Conservation (phyloP, 2,888 invertebrate species). For the Hypolimnas misippus region DNA sequence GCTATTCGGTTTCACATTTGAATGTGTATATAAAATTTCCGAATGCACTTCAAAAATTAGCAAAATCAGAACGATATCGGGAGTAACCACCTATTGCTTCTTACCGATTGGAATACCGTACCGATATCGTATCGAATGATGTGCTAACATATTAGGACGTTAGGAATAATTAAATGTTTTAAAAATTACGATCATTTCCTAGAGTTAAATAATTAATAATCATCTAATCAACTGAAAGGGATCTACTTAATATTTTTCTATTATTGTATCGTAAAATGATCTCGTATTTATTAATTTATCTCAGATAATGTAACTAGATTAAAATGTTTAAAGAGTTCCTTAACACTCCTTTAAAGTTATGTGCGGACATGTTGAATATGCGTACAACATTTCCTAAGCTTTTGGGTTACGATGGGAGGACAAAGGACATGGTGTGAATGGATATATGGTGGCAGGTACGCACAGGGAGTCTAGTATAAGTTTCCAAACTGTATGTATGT, state of each 20-base stretch:
- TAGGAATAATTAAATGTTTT: slow-evolving; percentile 4
- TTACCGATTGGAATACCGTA: not conserved
- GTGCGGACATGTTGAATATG: too few species aligned
- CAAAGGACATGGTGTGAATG: too few species aligned
- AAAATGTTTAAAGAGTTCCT: slow-evolving; percentile 2
- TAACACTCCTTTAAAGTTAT: not conserved
- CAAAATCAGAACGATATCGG: slow-evolving; percentile 4
- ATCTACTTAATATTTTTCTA: slow-evolving; percentile 48
- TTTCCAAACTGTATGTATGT: too few species aligned
- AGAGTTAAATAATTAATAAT: slow-evolving; percentile 5
- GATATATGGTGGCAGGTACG: too few species aligned
- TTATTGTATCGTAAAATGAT: slow-evolving; percentile 42
- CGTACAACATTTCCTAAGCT: too few species aligned
- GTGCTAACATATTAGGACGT: not conserved
- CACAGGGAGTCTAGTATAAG: too few species aligned
- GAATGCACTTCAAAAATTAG: not conserved
- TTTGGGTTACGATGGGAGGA: too few species aligned
- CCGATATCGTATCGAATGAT: slow-evolving; percentile 7
- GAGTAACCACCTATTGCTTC: not conserved
- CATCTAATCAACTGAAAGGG: slow-evolving; percentile 10
- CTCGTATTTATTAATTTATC: slow-evolving; percentile 41
- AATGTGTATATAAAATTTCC: slow-evolving; percentile 1
- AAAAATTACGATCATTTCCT: not conserved
- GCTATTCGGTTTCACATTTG: not conserved
- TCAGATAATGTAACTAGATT: slow-evolving; percentile 8